A percentile compares a stretch with the other conserved stretches of the same genome.
phyloP scores from a whole-genome alignment of 2,797 vertebrate genomes.

The Scarus forsteni region DNA sequence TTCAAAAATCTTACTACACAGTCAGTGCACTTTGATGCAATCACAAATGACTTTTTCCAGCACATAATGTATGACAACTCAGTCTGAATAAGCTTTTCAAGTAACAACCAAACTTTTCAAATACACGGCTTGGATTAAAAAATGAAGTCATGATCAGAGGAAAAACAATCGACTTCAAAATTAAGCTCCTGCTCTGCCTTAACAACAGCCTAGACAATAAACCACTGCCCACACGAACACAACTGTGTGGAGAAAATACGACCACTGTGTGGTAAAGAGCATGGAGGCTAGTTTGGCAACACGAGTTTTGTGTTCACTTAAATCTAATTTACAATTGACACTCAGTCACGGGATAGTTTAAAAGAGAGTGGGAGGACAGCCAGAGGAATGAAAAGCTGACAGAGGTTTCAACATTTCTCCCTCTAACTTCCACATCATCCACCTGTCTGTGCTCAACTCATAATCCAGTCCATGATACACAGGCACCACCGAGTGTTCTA shows the following conservation, averaged over 20 bases:
- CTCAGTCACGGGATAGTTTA: constrained; percentile 57
- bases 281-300: constrained; percentile 45
- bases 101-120: constrained; percentile 8
- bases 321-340: constrained; percentile 55
- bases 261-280: constrained; percentile 13
- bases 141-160: neutral
- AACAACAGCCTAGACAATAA: constrained; percentile 16
- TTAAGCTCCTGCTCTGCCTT: neutral
- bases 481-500: neutral
- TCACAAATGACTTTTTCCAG: neutral
- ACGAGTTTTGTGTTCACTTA: constrained; percentile 52
- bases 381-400: constrained; percentile 21
- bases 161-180: constrained; percentile 16
- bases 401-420: constrained; percentile 9
- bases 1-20: too few species aligned
- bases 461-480: constrained; percentile 9
- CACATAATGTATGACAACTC: constrained; percentile 1
- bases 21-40: too few species aligned
- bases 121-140: constrained; percentile 3
- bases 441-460: neutral
- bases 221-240: constrained; percentile 9
- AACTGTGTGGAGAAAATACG: neutral
- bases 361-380: constrained; percentile 15
- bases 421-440: constrained; percentile 24
- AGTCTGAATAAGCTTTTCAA: neutral